Base-by-base conservation (phyloP, 2,113 vertebrate genomes). In the Phylloscopus trochiloides region DNA sequence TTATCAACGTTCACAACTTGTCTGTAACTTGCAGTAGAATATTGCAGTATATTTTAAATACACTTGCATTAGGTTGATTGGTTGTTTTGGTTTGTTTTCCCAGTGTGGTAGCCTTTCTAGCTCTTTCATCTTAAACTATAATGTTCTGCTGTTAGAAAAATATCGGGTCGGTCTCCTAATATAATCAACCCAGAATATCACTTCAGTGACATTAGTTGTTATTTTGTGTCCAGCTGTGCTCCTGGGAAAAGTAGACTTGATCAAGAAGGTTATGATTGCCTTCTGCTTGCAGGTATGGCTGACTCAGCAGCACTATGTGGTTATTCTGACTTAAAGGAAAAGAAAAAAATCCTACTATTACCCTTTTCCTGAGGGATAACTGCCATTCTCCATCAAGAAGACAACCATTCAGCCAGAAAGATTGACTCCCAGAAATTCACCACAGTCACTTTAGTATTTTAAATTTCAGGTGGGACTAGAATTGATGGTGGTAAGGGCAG, bases 391-490 rank as follows among this genome's bases (percentile, higher is more conserved):
- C 63, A 95, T 96, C 86, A 95, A 91, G 52, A 90, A 43, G 83
- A 94, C 92, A 97, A 81, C 72, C 48, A 82, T 73, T 96, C 94
- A 96, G 58, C 84, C 51, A 93, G 79, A 93, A 92, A 94, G 85
- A 95, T 8, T 92, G 92, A 96, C 87, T 95, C 70, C 51, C 50
- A 88, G 94, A 96, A 95, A 92, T 84, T 93, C 72, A 81, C 78
- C 83, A 72, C 90, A 88, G 73, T 94, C 92, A 54, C 79, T 93
- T 94, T 38, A 96, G 48, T 84, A 86, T 90, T 94, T 95, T 96
- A 92, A 93, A 96, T 96, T 96, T 96, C 94, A 96, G 90, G 79
- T 94, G 95, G 88, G 85, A 94, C 88, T 89, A 90, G 86, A 94
- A 94, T 93, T 96, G 96, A 94, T 96, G 88, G 68, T 84, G 36